A percentile compares a stretch with the other conserved stretches of the same genome.
Evolutionary conservation across 2,888 invertebrate species (phyloP).

Genomic region (Sesia bembeciformis): DNA sequence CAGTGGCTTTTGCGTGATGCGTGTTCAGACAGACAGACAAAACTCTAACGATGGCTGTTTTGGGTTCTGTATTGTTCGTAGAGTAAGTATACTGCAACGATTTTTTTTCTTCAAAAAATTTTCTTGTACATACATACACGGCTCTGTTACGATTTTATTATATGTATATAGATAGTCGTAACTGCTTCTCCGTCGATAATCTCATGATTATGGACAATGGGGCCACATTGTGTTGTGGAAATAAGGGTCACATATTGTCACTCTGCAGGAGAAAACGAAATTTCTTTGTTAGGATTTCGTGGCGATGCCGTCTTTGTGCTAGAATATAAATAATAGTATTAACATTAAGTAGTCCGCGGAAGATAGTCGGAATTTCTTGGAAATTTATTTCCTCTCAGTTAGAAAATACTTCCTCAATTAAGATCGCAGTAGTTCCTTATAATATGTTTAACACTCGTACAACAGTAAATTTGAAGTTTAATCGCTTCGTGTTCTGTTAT

Average conservation of each 20-base stretch:
- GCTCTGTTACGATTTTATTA: too few species aligned
- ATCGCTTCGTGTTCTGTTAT: slow-evolving; percentile 7
- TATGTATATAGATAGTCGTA: neutral
- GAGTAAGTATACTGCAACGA: too few species aligned
- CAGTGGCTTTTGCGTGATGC: too few species aligned
- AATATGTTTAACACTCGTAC: slow-evolving; percentile 5
- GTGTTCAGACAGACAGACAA: too few species aligned
- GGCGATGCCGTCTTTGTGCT: slow-evolving; percentile 13
- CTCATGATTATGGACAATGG: slow-evolving; percentile 31
- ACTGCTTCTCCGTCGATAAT: slow-evolving; percentile 25
- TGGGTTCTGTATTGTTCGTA: too few species aligned
- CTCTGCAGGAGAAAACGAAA: slow-evolving; percentile 19
- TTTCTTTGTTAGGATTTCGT: slow-evolving; percentile 16
- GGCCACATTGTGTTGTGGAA: slow-evolving; percentile 26
- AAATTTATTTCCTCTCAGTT: neutral
- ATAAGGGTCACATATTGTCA: slow-evolving; percentile 31
- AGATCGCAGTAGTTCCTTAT: neutral
- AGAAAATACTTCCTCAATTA: neutral
- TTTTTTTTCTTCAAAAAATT: too few species aligned
- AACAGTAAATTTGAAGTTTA: slow-evolving; percentile 9
- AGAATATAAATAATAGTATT: slow-evolving; percentile 24
- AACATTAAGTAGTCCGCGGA: slow-evolving; percentile 15
- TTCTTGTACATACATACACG: too few species aligned
- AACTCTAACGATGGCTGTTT: too few species aligned
- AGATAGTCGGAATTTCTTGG: slow-evolving; percentile 4